These are phyloP conservation scores for Pyxicephalus adspersus DNA, from an alignment of 2,113 vertebrate genomes.

Conservation along the genomic window DNA sequence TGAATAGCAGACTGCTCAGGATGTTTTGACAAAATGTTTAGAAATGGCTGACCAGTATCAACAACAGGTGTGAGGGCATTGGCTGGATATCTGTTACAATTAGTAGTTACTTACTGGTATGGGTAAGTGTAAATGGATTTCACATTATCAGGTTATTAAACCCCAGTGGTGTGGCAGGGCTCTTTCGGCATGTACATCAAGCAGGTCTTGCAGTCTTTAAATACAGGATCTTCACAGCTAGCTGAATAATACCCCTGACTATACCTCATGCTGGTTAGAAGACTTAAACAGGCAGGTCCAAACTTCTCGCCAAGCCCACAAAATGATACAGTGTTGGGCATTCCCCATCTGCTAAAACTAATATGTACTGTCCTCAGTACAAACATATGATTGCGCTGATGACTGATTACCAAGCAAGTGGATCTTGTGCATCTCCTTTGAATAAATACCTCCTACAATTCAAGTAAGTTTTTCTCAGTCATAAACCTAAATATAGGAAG, in stretches of 20 bases:
- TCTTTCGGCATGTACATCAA: neutral
- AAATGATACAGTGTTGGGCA: neutral
- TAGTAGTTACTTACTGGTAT: neutral
- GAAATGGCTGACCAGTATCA: no score
- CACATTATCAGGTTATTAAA: constrained; percentile 33
- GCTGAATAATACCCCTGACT: neutral
- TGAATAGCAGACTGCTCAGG: no score
- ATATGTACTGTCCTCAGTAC: neutral
- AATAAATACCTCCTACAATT: no score
- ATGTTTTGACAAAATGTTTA: no score
- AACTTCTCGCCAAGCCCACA: neutral
- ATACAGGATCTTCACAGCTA: neutral
- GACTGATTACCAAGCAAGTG: constrained; percentile 1
- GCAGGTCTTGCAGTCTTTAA: neutral
- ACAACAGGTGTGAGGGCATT: no score
- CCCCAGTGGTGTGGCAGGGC: neutral
- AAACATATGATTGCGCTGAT: neutral
- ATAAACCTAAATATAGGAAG: no score
- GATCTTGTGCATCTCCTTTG: neutral
- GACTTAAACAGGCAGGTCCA: neutral
- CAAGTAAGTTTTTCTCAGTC: no score
- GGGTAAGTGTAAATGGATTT: constrained; percentile 19
- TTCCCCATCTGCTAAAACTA: neutral
- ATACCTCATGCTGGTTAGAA: neutral
- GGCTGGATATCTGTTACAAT: neutral